Conservation (phyloP, 92 coral and sea anemone genomes). For the Virgularia gustaviana region DNA sequence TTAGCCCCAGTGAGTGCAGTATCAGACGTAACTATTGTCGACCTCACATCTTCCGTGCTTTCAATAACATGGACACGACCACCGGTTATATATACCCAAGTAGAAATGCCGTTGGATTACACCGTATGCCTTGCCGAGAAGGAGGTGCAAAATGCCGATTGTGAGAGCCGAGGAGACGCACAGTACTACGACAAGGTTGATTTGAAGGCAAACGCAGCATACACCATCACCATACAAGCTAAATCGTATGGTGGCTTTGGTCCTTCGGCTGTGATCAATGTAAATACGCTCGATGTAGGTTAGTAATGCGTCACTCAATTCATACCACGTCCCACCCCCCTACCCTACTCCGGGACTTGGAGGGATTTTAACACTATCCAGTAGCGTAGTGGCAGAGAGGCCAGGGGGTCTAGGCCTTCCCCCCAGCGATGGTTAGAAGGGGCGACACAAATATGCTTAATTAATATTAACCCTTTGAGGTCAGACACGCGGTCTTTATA, state of each 20-base stretch:
- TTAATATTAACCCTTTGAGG: too few relatives aligned
- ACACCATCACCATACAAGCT: background rate
- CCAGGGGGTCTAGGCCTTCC: too few relatives aligned
- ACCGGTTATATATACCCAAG: background rate
- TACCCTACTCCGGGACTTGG: background rate
- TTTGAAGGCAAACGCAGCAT: background rate
- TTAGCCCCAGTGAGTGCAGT: too few relatives aligned
- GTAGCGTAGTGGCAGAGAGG: too few relatives aligned
- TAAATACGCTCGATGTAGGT: constrained; percentile 6
- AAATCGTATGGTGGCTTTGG: background rate
- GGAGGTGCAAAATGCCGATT: background rate
- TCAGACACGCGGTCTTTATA: too few relatives aligned
- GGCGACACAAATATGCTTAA: background rate
- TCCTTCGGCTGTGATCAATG: background rate
- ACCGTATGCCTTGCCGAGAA: background rate
- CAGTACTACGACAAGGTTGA: background rate
- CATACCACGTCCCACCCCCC: background rate
- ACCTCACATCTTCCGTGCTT: constrained; percentile 7
- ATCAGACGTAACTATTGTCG: background rate
- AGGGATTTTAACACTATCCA: background rate
- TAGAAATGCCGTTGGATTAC: constrained; percentile 1
- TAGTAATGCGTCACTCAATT: background rate
- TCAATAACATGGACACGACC: constrained; percentile 18
- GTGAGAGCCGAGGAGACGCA: background rate
- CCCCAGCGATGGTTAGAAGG: too few relatives aligned